Percentiles rank a stretch among this genome's conserved stretches.
Conservation (phyloP, 2,888 invertebrate species). For the Acholoe squamosa region DNA sequence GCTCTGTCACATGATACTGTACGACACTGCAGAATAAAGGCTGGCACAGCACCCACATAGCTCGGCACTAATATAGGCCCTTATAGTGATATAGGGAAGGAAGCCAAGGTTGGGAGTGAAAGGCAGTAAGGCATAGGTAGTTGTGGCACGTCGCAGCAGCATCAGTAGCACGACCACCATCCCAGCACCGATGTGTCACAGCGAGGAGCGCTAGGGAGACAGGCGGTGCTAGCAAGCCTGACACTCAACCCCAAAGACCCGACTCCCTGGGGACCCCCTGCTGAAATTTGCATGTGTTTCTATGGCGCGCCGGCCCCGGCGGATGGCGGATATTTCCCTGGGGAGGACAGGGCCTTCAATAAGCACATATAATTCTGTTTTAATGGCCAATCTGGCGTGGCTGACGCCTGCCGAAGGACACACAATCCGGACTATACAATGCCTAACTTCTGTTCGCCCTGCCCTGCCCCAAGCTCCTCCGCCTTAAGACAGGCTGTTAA, state of each 20-base stretch:
- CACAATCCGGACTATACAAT: neutral
- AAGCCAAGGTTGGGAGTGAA: neutral
- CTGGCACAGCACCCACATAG: too few species aligned
- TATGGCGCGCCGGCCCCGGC: neutral
- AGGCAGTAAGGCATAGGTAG: neutral
- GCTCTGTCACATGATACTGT: too few species aligned
- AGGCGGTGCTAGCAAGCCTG: conserved; percentile 16
- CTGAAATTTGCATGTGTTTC: conserved; percentile 48
- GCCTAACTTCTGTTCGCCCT: neutral
- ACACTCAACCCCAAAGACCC: neutral
- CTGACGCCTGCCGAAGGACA: neutral
- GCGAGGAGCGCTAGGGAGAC: neutral
- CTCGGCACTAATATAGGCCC: too few species aligned
- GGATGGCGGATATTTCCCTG: neutral
- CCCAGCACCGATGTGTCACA: neutral
- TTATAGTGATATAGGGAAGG: neutral
- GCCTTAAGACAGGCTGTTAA: conserved; percentile 1
- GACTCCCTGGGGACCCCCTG: conserved; percentile 3
- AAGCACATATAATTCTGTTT: conserved; percentile 53
- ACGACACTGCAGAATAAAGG: too few species aligned
- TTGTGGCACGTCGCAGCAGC: neutral
- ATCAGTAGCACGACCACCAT: neutral
- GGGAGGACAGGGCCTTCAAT: conserved; percentile 38
- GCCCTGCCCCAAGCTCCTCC: neutral
- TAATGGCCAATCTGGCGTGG: conserved; percentile 28